Percentiles rank a stretch among this genome's conserved stretches.
Evolutionary conservation across 1,140 invertebrate genomes (phyloP).

Genomic region (Dryas iulia): DNA sequence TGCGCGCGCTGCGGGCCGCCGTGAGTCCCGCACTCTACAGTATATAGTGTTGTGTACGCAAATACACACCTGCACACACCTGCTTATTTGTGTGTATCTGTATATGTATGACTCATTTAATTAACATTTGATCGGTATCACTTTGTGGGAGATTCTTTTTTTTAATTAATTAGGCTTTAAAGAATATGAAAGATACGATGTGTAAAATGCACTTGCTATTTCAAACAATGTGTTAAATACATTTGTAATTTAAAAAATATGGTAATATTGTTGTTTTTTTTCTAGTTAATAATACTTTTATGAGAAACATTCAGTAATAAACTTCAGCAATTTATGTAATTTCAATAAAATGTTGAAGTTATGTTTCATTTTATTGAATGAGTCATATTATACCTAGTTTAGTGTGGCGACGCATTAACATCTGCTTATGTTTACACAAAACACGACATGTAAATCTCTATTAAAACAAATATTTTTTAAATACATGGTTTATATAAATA

Average conservation of each 20-base stretch:
- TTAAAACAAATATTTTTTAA: too few relatives aligned
- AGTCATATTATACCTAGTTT: not conserved
- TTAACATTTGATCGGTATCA: too few relatives aligned
- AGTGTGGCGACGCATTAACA: not conserved
- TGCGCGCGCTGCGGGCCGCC: constrained; percentile 56
- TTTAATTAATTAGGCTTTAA: too few relatives aligned
- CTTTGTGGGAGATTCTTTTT: too few relatives aligned
- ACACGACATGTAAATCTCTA: not conserved
- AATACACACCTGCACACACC: not conserved
- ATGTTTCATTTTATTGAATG: not conserved
- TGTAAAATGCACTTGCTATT: not conserved
- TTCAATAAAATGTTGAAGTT: not conserved
- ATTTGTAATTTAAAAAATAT: too few relatives aligned
- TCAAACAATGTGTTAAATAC: not conserved
- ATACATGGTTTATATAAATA: too few relatives aligned
- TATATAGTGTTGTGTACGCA: too few relatives aligned
- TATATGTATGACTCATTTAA: not conserved
- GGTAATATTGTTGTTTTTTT: too few relatives aligned
- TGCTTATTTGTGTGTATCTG: not conserved
- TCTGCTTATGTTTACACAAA: not conserved
- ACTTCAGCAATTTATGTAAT: too few relatives aligned
- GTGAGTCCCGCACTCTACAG: constrained; percentile 73
- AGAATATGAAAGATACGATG: not conserved
- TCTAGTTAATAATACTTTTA: too few relatives aligned
- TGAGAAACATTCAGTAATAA: too few relatives aligned